Evolutionary conservation across 2,888 invertebrate species (phyloP), one percentile per base, ranked within the genome.

Genomic region (Timandra comae): DNA sequence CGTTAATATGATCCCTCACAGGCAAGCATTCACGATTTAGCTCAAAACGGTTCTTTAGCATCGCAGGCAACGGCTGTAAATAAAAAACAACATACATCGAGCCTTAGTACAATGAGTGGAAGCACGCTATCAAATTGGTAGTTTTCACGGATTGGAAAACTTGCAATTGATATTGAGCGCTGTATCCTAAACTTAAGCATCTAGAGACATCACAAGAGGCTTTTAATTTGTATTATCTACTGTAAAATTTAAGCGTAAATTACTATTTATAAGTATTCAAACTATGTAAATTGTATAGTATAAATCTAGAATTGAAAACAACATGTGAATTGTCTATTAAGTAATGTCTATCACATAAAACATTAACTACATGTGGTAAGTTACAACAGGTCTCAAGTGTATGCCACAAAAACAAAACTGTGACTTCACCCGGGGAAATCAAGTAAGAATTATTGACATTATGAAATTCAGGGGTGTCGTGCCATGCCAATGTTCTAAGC

Each of bases 11-110:
- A 82, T 82, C 77, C 82, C 77, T 82, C 81, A 84, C 82, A 84
- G 82, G 84, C 85, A 85, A 85, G 85, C 85, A 84, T 84, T 85
- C 84, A 84, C 82, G 80, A 76, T 84, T 80, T 85, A 85, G 82
- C 82, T 84, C 84, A 85, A 84, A 85, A 82, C 79, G 84, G 78
- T 74, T 84, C 75, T 80, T 78, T 84, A 84, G 84, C 84, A 82
- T 84, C 80, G 81, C 85, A 84, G 86, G 84, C 85, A 82, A 81
- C 81, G 75, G 82, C 86, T 86, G 86, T 80, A 84, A 86, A 85
- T 85, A 85, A 86, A 79, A 84, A 85, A 85, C 82, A 85, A 84
- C 82, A 85, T 80, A 85, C 78, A 84, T 81, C 82, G 84, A 80
- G 84, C 82, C 84, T 82, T 81, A 80, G 70, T 81, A 81, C 75